Evolutionary conservation across 2,888 invertebrate genomes (phyloP).

Genomic region (Lasioglossum leucozonium): DNA sequence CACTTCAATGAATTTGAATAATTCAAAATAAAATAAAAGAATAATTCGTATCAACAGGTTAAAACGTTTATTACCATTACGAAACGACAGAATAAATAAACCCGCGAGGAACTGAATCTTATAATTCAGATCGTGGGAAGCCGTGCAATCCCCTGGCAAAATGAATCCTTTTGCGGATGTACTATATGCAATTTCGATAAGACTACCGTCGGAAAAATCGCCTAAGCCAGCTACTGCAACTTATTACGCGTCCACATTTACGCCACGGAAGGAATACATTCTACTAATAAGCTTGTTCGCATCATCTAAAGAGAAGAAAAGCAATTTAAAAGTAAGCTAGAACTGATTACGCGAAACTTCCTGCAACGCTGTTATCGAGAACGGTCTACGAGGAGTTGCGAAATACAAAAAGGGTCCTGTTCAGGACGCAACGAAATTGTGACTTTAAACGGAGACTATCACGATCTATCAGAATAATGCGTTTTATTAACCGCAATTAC

Average conservation of each 20-base stretch:
- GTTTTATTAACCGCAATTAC: conserved; percentile 17
- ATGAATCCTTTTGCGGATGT: not conserved
- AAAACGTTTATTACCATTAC: not conserved
- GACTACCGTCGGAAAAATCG: not conserved
- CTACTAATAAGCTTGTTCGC: not conserved
- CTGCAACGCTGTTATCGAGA: not conserved
- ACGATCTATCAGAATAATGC: conserved; percentile 23
- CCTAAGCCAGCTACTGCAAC: not conserved
- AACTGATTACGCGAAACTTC: not conserved
- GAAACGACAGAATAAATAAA: not conserved
- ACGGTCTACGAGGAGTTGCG: not conserved
- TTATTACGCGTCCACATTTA: not conserved
- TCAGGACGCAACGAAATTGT: not conserved
- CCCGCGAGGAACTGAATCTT: not conserved
- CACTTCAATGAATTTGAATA: not conserved
- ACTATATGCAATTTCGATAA: not conserved
- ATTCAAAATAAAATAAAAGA: not conserved
- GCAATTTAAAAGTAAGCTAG: not conserved
- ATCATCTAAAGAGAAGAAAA: not conserved
- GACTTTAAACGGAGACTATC: not conserved
- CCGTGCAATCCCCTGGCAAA: not conserved
- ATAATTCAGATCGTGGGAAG: not conserved
- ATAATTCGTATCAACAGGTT: not conserved
- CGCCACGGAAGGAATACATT: not conserved
- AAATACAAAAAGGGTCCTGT: not conserved